Evolutionary conservation across 1,140 invertebrate species (phyloP).

Genomic region (Cydia splendana): DNA sequence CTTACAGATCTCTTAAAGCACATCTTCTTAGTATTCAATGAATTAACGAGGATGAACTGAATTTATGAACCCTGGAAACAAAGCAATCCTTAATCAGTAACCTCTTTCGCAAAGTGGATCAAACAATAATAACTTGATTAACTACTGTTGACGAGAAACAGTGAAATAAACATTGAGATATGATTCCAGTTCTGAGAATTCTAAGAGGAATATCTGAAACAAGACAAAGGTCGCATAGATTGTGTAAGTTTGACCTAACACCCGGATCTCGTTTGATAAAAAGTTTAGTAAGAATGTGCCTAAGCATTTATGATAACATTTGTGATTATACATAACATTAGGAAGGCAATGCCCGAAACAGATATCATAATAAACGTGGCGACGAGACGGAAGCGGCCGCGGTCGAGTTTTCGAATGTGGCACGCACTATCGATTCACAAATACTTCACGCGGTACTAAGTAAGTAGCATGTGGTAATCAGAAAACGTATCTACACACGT

Average conservation of each 20-base stretch:
- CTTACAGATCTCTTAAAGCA: background rate
- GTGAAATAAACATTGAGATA: conserved; percentile 57
- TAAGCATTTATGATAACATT: background rate
- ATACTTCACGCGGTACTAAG: conserved; percentile 34
- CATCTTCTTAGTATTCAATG: background rate
- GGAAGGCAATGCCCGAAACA: background rate
- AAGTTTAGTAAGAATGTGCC: conserved; percentile 38
- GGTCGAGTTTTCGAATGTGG: conserved; percentile 64
- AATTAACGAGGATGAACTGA: background rate
- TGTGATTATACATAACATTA: conserved; percentile 5
- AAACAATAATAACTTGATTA: conserved; percentile 20
- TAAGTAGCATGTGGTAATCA: background rate
- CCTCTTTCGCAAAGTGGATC: background rate
- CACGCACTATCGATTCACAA: conserved; percentile 64
- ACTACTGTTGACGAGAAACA: conserved; percentile 31
- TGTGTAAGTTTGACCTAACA: conserved; percentile 74
- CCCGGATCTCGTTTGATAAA: conserved; percentile 68
- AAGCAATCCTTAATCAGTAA: no score
- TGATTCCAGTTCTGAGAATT: conserved; percentile 67
- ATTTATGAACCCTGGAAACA: background rate
- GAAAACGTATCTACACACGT: background rate
- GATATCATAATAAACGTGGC: conserved; percentile 45
- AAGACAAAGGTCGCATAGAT: conserved; percentile 72
- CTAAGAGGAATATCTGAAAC: conserved; percentile 71
- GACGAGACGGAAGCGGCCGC: conserved; percentile 62